Base-by-base conservation (phyloP, 2,888 invertebrate genomes). In the Scaptomyza polygonia region DNA sequence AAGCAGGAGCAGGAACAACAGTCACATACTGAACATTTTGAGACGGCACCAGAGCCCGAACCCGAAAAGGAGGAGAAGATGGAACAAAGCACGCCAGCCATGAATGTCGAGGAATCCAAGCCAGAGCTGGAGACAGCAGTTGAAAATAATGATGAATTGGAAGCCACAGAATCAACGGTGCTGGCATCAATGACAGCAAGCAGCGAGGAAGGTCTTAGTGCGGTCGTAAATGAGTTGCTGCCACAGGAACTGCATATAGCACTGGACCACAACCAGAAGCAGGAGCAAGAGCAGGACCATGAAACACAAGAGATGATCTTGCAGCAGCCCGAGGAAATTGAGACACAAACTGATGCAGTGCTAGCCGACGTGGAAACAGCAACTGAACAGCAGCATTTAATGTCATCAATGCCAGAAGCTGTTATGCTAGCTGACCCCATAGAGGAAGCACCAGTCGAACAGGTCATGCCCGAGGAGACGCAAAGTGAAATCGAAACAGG, bases 141-240 rank as follows among this genome's bases (percentile, higher is more conserved):
- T 12, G 71, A 66, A 2, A 72, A 58, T 12, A 72, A 73, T 51
- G 61, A 66, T 43, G 71, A 73, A 55, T 53, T 62, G 34, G 79
- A 73, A 29, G 55, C 72, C 66, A 81, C 77, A 8, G 88, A 86
- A 49, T 42, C 72, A 9, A 36, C 78, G 1, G 18, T 72, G 12
- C 43, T 79, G 36, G 63, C 71, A 11, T 48, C 77, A 11, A 53
- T 87, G 42, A 67, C 59, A 5, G 70, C 57, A 5, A 65, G 68
- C 47, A 58, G 82, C 5, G 86, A 82, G 25, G 67, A 82, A n/a
- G 83, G 83, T 1, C 67, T 87, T 1, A 75, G 64, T 12, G 86
- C 70, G 1, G 80, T 69, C 29, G 67, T 73, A 49, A 68, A 62
- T 21, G 67, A 79, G 12, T 44, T 84, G 21, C 43, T 74, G 59